These are phyloP conservation scores for Metaphire vulgaris DNA, from an alignment of 1,140 invertebrate species.

Conservation along the genomic window DNA sequence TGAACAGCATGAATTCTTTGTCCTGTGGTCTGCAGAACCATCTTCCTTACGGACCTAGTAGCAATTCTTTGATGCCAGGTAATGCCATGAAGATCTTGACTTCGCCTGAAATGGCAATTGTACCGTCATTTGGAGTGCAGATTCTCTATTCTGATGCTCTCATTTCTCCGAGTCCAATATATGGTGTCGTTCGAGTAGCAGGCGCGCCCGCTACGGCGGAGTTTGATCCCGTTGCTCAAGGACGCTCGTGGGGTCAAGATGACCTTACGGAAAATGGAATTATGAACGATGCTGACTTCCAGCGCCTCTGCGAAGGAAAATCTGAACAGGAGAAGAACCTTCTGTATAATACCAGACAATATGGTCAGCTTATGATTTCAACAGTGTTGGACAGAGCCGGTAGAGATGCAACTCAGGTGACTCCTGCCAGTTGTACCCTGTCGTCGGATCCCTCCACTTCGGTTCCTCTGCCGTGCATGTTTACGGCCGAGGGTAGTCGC, in stretches of 20 bases:
- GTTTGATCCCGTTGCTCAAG: background rate
- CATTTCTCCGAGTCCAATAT: background rate
- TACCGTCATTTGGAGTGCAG: background rate
- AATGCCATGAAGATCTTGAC: background rate
- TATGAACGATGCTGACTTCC: background rate
- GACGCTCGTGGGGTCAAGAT: background rate
- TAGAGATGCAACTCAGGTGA: too few relatives aligned
- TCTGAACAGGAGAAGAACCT: background rate
- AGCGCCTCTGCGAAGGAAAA: background rate
- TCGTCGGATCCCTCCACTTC: background rate
- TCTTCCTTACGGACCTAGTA: background rate
- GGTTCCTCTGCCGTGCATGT: background rate
- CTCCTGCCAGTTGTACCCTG: background rate
- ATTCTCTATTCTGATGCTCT: background rate
- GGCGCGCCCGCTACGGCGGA: too few relatives aligned
- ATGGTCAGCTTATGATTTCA: background rate
- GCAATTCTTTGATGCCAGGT: background rate
- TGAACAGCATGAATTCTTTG: background rate
- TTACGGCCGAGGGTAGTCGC: background rate
- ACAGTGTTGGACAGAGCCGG: background rate
- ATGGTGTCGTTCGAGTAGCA: background rate
- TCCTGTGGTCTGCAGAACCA: background rate
- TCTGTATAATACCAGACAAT: background rate
- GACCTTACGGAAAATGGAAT: background rate
- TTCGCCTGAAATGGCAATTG: background rate